phyloP scores from a whole-genome alignment of 2,113 vertebrate species.

The Arizona elegans region DNA sequence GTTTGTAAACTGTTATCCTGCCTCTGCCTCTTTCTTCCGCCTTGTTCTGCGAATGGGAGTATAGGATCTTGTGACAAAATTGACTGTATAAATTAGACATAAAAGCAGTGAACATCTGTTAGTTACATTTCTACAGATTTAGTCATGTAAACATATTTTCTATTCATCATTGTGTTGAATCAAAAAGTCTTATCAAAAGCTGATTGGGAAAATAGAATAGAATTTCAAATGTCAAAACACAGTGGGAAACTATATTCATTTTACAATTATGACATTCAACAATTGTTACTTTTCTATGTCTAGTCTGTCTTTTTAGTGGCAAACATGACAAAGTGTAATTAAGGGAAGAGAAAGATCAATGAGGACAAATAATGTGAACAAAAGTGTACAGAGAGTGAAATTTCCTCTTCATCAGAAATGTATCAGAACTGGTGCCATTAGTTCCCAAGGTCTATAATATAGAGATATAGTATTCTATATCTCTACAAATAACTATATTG shows the following conservation, averaged over 20 bases:
- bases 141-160: neutral
- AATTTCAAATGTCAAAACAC: neutral
- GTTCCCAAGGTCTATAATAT: neutral
- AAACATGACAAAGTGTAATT: neutral
- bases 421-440: neutral
- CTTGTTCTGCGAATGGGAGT: neutral
- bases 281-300: neutral
- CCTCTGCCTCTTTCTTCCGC: too few relatives aligned
- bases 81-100: neutral
- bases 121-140: constrained; percentile 3
- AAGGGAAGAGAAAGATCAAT: constrained; percentile 5
- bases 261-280: constrained; percentile 19
- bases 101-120: neutral
- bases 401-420: neutral
- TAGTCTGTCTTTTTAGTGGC: constrained; percentile 16
- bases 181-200: neutral
- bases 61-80: neutral
- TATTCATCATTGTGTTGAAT: neutral
- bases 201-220: constrained; percentile 16
- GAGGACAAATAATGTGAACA: neutral
- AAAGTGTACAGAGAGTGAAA: neutral
- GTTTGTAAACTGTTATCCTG: too few relatives aligned
- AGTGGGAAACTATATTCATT: neutral
- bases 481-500: neutral
- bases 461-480: neutral